Base-by-base conservation (phyloP, 92 coral and sea anemone species). In the Bergia puertoricense region DNA sequence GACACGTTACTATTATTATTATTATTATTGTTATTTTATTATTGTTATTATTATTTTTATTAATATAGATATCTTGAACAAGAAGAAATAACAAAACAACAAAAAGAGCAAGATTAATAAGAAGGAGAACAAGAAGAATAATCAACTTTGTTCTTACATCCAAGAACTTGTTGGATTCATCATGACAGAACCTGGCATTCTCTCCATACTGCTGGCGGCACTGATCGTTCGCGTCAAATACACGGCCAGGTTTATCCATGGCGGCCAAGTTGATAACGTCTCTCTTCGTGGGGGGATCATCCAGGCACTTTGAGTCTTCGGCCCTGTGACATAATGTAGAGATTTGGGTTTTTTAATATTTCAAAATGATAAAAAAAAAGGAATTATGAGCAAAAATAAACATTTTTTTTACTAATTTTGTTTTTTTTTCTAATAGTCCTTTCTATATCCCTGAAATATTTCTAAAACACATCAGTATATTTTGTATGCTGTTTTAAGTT, bases 191-290 rank as follows among this genome's bases (percentile, higher is more conserved):
- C 89, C 91, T 89, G 13, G 98, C 94, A 8, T 85, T 92, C 72
- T 97, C 96, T 15, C 99, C 99, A 78, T 92, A 93, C 59, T 95
- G 93, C 88, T 94, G 94, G 92, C 92, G 97, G 44, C 99, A 96
- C 85, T 96, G 99, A 85, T 96, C 95, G 86, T 96, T 91, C 16
- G 98, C 96, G 86, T 96, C 98, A 56, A 95, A 96, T 62, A 96
- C 94, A 23, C 94, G 71, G 8, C 99, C 99, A 10, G 98, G 96
- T 44, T 92, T 93, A 80, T 96, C 98, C 81, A 95, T 89, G 5
- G 94, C 86, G 43, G 86, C 89, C 76, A 92, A 91, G 77, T 91
- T 92, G 76, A 96, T 95, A 65, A 93, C 90, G 74, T 92, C 91
- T 84, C 91, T 95, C 88, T 86, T 95, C 80, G 96, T 94, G 16